Evolutionary conservation across 2,113 vertebrate species (phyloP).

Genomic region (Gadus macrocephalus): DNA sequence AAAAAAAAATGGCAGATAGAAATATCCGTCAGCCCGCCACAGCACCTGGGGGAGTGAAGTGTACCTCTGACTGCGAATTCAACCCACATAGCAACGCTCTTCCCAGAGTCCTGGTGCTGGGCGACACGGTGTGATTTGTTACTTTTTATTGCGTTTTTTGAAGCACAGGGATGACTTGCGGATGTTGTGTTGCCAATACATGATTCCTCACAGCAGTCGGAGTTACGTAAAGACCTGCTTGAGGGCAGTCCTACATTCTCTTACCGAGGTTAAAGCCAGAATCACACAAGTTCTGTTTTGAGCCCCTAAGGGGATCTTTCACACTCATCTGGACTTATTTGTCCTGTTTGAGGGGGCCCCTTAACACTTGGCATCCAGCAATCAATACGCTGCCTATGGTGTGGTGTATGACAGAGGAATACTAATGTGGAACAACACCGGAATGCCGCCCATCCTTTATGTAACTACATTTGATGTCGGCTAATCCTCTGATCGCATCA

Average conservation of each 20-base stretch:
- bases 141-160: too few species aligned
- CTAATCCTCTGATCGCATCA: slow-evolving; percentile 40
- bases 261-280: slow-evolving; percentile 23
- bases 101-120: too few species aligned
- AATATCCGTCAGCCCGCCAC: too few species aligned
- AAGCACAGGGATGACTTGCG: too few species aligned
- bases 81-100: too few species aligned
- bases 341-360: slow-evolving; percentile 60
- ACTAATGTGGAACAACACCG: slow-evolving; percentile 55
- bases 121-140: too few species aligned
- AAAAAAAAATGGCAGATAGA: too few species aligned
- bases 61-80: too few species aligned
- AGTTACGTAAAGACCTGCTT: slow-evolving; percentile 4
- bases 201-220: neutral
- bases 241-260: slow-evolving; percentile 15
- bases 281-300: slow-evolving; percentile 25
- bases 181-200: too few species aligned
- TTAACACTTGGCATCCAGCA: slow-evolving; percentile 59
- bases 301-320: slow-evolving; percentile 43
- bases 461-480: slow-evolving; percentile 24
- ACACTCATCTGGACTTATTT: slow-evolving; percentile 47
- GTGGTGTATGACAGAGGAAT: slow-evolving; percentile 55
- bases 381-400: slow-evolving; percentile 53
- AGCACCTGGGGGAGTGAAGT: too few species aligned
- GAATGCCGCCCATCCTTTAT: slow-evolving; percentile 38